phyloP scores from a whole-genome alignment of 2,797 vertebrate genomes.

The Oreonectes daqikongensis region DNA sequence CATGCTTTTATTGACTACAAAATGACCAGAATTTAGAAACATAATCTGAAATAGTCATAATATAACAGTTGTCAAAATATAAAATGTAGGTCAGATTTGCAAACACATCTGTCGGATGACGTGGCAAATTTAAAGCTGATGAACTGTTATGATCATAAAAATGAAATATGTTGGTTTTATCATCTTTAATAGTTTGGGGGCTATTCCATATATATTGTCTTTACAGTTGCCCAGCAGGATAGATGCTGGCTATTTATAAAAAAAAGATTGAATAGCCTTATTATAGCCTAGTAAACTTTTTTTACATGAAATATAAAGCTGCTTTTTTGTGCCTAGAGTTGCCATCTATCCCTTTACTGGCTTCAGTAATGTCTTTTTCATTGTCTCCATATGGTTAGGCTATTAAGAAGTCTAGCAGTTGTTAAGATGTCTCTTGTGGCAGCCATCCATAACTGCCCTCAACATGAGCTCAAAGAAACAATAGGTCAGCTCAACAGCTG shows the following conservation, averaged over 20 bases:
- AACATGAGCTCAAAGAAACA: constrained; percentile 61
- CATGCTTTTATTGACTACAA: too few relatives aligned
- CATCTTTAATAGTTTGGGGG: background rate
- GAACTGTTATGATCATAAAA: background rate
- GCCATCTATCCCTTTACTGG: background rate
- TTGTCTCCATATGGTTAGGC: constrained; percentile 40
- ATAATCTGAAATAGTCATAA: too few relatives aligned
- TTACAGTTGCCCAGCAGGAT: background rate
- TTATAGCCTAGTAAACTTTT: background rate
- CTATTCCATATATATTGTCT: background rate
- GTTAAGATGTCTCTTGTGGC: constrained; percentile 62
- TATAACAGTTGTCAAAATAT: background rate
- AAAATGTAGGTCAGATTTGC: background rate
- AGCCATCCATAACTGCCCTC: constrained; percentile 50
- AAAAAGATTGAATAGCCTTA: background rate
- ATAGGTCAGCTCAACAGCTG: constrained; percentile 77
- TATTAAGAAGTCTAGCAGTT: constrained; percentile 45
- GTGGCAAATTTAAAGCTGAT: background rate
- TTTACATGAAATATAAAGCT: background rate
- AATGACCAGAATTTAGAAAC: too few relatives aligned
- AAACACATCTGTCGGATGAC: background rate
- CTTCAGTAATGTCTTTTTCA: constrained; percentile 15
- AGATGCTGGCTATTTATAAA: background rate
- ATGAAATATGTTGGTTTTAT: background rate
- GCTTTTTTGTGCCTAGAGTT: background rate